Conservation (phyloP, 2,113 vertebrate species). For the Orientallactaga bullata region DNA sequence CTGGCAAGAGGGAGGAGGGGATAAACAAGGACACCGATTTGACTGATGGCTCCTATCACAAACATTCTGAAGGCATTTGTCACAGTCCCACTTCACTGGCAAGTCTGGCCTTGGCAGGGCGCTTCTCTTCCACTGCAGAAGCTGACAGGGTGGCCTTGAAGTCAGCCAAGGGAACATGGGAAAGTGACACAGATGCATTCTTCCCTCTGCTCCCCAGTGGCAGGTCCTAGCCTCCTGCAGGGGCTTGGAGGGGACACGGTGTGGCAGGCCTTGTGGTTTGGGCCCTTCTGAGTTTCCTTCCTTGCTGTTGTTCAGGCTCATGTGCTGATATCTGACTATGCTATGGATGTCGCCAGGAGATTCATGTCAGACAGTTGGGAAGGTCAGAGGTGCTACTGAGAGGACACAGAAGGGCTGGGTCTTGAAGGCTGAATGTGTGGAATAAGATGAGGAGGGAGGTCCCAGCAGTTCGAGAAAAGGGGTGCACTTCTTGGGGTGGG, state of each 20-base stretch:
- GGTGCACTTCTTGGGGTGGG: background rate
- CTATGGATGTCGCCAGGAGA: background rate
- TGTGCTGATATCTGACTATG: background rate
- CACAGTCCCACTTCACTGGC: background rate
- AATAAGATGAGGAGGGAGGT: background rate
- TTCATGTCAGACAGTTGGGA: background rate
- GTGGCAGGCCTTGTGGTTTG: background rate
- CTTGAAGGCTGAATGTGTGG: background rate
- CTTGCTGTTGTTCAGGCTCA: background rate
- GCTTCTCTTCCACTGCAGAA: background rate
- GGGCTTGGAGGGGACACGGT: background rate
- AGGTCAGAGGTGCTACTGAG: background rate
- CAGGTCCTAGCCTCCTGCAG: background rate
- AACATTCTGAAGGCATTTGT: constrained; percentile 43
- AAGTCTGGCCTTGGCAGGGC: background rate
- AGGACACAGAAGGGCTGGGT: no score
- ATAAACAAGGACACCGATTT: background rate
- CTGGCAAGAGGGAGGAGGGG: background rate
- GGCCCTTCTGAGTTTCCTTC: background rate
- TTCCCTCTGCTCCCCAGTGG: background rate
- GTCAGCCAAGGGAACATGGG: background rate
- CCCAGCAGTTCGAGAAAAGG: background rate
- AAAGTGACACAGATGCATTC: background rate
- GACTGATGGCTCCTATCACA: constrained; percentile 60
- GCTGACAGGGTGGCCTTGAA: background rate